These are phyloP conservation scores for Gyps fulvus DNA, from an alignment of 2,113 vertebrate genomes.

Conservation along the genomic window DNA sequence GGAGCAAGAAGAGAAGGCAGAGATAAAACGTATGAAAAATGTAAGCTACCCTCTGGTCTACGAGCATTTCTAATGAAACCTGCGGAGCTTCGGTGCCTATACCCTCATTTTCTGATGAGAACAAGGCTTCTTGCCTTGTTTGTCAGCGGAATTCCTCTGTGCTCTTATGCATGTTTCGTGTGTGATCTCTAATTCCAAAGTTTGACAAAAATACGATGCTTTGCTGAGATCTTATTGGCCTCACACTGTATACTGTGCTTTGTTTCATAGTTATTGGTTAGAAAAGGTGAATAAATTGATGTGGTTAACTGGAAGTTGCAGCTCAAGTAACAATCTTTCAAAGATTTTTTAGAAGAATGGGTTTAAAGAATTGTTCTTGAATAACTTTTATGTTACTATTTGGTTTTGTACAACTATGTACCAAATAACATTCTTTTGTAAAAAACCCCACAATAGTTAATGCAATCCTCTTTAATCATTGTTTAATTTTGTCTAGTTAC, in stretches of 20 bases:
- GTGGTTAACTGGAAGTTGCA: not conserved
- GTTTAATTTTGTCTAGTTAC: not conserved
- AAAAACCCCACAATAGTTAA: accelerated
- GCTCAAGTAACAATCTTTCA: not conserved
- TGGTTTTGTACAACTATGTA: not conserved
- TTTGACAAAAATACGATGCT: accelerated
- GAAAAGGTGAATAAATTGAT: not conserved
- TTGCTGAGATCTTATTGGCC: not conserved
- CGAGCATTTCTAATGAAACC: not conserved
- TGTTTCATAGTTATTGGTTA: not conserved
- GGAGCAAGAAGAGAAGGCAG: conserved; percentile 93
- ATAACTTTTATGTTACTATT: not conserved
- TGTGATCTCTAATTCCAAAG: not conserved
- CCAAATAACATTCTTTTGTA: not conserved
- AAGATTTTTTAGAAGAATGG: not conserved
- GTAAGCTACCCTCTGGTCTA: conserved; percentile 69
- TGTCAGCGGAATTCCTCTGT: not conserved
- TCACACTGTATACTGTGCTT: not conserved
- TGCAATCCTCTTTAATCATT: accelerated
- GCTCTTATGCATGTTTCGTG: not conserved
- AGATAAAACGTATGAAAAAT: conserved; percentile 89
- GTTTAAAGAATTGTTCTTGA: not conserved
- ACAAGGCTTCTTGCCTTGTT: not conserved
- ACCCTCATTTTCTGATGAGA: not conserved
- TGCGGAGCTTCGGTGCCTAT: not conserved